These are phyloP conservation scores for Spermophilus dauricus DNA, from an alignment of 2,113 vertebrate species.

Conservation along the genomic window DNA sequence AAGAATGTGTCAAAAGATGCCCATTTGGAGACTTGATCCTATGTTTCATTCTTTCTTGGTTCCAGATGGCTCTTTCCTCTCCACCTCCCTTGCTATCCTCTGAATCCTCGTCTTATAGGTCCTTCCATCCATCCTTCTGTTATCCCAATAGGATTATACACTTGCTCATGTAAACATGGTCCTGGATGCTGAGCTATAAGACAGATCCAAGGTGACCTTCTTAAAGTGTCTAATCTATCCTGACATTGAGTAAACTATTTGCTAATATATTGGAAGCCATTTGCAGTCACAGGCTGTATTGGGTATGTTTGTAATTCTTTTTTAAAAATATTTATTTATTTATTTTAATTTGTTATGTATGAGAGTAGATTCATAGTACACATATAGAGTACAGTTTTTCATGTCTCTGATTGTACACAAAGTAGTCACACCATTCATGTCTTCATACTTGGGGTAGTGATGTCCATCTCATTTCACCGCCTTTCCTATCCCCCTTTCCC, in stretches of 20 bases:
- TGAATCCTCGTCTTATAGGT: conserved; percentile 6
- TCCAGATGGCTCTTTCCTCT: conserved; percentile 1
- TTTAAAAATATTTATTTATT: too few species aligned
- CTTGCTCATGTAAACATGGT: neutral
- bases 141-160: neutral
- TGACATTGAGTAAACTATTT: conserved; percentile 1
- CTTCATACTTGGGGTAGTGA: too few species aligned
- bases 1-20: neutral
- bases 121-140: neutral
- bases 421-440: too few species aligned
- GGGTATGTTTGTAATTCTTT: neutral
- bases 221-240: neutral
- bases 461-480: too few species aligned
- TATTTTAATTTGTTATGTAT: too few species aligned
- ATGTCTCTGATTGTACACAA: too few species aligned
- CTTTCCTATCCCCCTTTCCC: too few species aligned
- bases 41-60: neutral
- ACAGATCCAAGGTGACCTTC: neutral
- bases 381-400: too few species aligned
- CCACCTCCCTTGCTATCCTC: neutral
- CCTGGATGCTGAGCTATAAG: neutral
- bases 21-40: conserved; percentile 21
- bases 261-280: neutral
- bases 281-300: neutral
- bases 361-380: too few species aligned